Percentiles rank a stretch among this genome's conserved stretches.
Conservation (phyloP, 2,113 vertebrate genomes). For the Phainopepla nitens region DNA sequence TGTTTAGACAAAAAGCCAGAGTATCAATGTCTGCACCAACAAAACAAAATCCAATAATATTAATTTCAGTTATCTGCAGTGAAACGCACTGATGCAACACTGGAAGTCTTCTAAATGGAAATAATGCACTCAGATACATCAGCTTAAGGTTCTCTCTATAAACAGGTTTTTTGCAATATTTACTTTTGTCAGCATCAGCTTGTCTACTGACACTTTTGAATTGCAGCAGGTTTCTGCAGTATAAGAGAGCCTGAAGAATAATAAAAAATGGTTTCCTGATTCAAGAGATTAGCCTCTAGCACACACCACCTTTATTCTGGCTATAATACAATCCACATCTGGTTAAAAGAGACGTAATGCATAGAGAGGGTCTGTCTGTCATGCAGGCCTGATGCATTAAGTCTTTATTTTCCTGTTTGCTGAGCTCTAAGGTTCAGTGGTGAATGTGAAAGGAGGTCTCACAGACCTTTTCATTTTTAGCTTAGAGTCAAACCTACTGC, state of each 20-base stretch:
- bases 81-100: neutral
- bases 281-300: slow-evolving; percentile 34
- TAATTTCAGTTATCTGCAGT: neutral
- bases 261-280: slow-evolving; percentile 17
- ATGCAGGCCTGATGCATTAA: neutral
- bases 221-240: neutral
- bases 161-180: neutral
- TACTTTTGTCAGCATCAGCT: neutral
- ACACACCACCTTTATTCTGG: neutral
- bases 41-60: neutral
- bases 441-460: neutral
- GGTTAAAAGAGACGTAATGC: neutral
- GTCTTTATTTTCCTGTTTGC: neutral
- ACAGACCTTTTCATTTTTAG: neutral
- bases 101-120: neutral
- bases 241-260: neutral
- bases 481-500: neutral
- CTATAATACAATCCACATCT: slow-evolving; percentile 8
- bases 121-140: neutral
- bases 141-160: neutral
- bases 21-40: neutral
- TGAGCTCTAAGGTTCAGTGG: neutral
- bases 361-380: neutral
- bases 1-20: neutral
- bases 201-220: neutral